A percentile compares a stretch with the other conserved stretches of the same genome.
phyloP scores from a whole-genome alignment of 2,888 invertebrate genomes.

The Phortica magna region DNA sequence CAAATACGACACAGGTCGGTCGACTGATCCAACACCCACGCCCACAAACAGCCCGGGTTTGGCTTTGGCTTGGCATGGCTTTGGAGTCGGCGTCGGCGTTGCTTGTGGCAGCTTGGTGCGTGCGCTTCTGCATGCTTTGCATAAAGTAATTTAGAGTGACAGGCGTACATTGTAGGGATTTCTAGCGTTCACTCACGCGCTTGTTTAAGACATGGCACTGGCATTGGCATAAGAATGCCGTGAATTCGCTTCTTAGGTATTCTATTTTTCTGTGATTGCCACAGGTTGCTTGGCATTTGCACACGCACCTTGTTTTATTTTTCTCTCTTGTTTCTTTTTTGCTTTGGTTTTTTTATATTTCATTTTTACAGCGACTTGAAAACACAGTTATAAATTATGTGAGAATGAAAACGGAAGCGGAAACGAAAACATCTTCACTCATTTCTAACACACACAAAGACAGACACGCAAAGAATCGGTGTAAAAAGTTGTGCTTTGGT shows the following conservation, averaged over 20 bases:
- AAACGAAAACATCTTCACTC: not conserved
- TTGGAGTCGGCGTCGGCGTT: conserved; percentile 5
- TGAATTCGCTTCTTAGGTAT: conserved; percentile 55
- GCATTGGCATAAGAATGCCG: conserved; percentile 28
- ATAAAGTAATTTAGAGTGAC: conserved; percentile 62
- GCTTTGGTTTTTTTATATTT: conserved; percentile 1
- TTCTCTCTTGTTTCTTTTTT: too few relatives aligned
- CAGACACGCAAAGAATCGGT: not conserved
- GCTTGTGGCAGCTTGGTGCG: not conserved
- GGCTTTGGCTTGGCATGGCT: conserved; percentile 20
- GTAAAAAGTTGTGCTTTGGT: conserved; percentile 21
- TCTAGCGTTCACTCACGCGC: conserved; percentile 42
- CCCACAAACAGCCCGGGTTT: not conserved
- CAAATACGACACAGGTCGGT: not conserved
- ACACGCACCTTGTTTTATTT: conserved; percentile 6
- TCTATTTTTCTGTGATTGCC: conserved; percentile 62
- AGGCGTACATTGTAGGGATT: conserved; percentile 59
- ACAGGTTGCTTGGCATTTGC: conserved; percentile 35
- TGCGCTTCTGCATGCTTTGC: conserved; percentile 47
- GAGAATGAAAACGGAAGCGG: conserved; percentile 28
- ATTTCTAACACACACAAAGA: not conserved
- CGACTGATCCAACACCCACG: not conserved
- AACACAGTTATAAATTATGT: conserved; percentile 55
- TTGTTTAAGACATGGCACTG: not conserved
- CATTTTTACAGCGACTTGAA: conserved; percentile 18